Evolutionary conservation across 2,888 invertebrate genomes (phyloP), one percentile per base, ranked within the genome.

Genomic region (Caenorhabditis sp.): DNA sequence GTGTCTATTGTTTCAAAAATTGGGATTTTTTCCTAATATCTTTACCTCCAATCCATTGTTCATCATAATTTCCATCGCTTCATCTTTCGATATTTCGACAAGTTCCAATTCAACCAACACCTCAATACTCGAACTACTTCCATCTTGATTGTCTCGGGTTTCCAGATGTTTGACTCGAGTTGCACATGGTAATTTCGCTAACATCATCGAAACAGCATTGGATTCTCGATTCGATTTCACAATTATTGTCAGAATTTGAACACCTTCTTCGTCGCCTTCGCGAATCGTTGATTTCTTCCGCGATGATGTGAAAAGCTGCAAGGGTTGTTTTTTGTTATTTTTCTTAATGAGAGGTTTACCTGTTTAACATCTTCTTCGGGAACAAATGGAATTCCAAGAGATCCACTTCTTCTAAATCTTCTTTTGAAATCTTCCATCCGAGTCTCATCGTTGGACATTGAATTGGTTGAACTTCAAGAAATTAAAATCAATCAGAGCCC

Each of bases 341-440:
- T 63, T 14, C 23, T 17, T 6, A 26, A 6, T 14, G 3, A n/a
- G 31, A 21, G 5, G 36, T 62, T 58, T 17, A 77, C 67, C 53
- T 76, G 70, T 51, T 68, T 67, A 23, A 84, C 78, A 49, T 87
- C 87, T 55, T 86, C 84, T 66, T 87, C 87, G 1, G 87, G 85
- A 31, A 87, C 85, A 58, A 87, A 87, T 27, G 87, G 87, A 19
- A 87, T 84, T 27, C 87, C 87, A 26, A 87, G 70, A 37, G 83
- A 84, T 17, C 87, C 87, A 66, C 84, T 85, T 0, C 87, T 83
- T 43, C 87, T 82, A 63, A 87, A 87, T 8, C 86, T 78, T 17
- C 83, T 75, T 54, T 88, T 87, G 74, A 88, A 85, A 36, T 87
- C 87, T 61, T 87, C 87, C 69, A 87, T 65, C 1, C 79, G 61